Conservation (phyloP, 2,113 vertebrate genomes). For the Mirza zaza region DNA sequence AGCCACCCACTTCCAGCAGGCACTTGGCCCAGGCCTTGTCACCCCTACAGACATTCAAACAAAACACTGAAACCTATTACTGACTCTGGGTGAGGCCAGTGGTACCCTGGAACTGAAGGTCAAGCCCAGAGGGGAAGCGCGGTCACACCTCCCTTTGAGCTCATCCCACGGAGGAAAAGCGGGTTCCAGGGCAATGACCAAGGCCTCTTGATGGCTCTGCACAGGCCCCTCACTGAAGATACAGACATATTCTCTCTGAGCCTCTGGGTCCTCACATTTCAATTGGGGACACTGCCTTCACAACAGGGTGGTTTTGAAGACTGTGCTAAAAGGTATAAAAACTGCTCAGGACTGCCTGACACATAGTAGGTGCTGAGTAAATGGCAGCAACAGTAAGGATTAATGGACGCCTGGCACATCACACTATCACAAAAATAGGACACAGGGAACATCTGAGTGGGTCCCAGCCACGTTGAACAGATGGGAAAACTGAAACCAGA, state of each 20-base stretch:
- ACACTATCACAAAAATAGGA: neutral
- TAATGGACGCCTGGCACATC: rapidly evolving
- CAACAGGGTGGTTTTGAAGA: neutral
- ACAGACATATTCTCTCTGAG: neutral
- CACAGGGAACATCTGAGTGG: neutral
- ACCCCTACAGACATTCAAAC: neutral
- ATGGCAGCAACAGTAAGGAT: neutral
- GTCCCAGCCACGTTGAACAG: neutral
- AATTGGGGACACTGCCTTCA: neutral
- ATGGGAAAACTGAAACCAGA: neutral
- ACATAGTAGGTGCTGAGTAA: neutral
- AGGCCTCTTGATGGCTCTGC: neutral
- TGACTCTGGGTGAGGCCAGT: too few relatives aligned
- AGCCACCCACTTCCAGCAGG: neutral
- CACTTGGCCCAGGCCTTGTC: neutral
- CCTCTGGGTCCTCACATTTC: neutral
- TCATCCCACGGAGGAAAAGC: neutral
- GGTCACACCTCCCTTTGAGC: neutral
- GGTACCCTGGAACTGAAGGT: neutral
- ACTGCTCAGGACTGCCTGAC: neutral
- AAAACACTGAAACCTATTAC: neutral
- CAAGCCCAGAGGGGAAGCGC: too few relatives aligned
- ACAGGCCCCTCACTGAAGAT: neutral
- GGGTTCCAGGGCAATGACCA: neutral
- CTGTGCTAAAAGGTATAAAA: neutral